A percentile compares a stretch with the other conserved stretches of the same genome.
phyloP scores from a whole-genome alignment of 2,797 vertebrate species.

The Cirrhinus mrigala region DNA sequence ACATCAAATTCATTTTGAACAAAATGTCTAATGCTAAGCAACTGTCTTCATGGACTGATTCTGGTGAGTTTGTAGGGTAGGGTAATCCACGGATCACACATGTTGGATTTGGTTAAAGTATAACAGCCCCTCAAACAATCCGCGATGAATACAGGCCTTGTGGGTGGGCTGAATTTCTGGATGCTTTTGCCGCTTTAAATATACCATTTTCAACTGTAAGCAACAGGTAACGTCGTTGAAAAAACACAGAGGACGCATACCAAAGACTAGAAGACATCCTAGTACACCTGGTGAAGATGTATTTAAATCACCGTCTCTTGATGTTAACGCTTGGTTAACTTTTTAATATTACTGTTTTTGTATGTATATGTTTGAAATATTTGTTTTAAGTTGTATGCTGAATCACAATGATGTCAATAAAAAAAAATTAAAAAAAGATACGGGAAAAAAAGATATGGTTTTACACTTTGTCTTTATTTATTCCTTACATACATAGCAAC shows the following conservation, averaged over 20 bases:
- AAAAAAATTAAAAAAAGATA: too few relatives aligned
- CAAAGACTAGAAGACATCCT: too few relatives aligned
- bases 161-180: background rate
- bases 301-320: too few relatives aligned
- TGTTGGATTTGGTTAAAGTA: slow-evolving; percentile 24
- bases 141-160: too few relatives aligned
- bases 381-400: too few relatives aligned
- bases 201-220: background rate
- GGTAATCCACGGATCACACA: background rate
- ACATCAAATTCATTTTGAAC: background rate
- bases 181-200: background rate
- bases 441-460: too few relatives aligned
- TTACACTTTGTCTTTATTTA: too few relatives aligned
- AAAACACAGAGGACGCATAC: rapidly evolving
- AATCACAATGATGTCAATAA: background rate
- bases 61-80: background rate
- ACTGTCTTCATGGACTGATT: background rate
- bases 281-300: too few relatives aligned
- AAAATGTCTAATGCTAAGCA: background rate
- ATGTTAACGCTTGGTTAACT: too few relatives aligned
- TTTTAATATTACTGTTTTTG: too few relatives aligned
- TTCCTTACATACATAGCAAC: too few relatives aligned
- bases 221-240: background rate
- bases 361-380: too few relatives aligned
- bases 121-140: background rate